These are phyloP conservation scores for Clamator glandarius DNA, from an alignment of 2,797 vertebrate species.

Conservation along the genomic window DNA sequence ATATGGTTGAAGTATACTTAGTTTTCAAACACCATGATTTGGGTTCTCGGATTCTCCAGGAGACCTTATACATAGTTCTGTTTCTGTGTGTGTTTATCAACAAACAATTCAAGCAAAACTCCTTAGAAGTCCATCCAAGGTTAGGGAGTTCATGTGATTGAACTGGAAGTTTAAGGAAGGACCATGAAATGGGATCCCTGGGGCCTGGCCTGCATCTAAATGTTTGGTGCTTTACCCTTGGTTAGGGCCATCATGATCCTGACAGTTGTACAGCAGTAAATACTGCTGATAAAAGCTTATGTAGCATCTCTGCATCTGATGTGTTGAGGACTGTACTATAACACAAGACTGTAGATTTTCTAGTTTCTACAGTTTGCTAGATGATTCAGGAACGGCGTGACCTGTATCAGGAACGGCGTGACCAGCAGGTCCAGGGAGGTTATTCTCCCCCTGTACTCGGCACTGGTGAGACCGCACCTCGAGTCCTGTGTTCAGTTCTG, in stretches of 20 bases:
- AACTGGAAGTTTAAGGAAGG: neutral
- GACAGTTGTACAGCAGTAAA: neutral
- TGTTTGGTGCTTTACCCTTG: neutral
- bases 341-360: neutral
- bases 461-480: too few relatives aligned
- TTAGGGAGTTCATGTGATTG: neutral
- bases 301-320: neutral
- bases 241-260: neutral
- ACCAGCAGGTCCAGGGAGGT: too few relatives aligned
- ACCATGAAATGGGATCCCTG: neutral
- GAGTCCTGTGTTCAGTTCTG: too few relatives aligned
- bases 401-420: too few relatives aligned
- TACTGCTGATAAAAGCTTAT: neutral
- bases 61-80: neutral
- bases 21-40: neutral
- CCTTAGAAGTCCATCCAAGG: neutral
- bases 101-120: neutral
- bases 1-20: neutral
- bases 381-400: too few relatives aligned
- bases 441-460: too few relatives aligned
- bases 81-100: neutral
- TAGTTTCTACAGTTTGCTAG: neutral
- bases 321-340: neutral
- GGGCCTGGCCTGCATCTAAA: neutral
- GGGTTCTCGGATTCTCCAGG: neutral